phyloP scores from a whole-genome alignment of 2,888 invertebrate genomes.

The Clunio marinus region DNA sequence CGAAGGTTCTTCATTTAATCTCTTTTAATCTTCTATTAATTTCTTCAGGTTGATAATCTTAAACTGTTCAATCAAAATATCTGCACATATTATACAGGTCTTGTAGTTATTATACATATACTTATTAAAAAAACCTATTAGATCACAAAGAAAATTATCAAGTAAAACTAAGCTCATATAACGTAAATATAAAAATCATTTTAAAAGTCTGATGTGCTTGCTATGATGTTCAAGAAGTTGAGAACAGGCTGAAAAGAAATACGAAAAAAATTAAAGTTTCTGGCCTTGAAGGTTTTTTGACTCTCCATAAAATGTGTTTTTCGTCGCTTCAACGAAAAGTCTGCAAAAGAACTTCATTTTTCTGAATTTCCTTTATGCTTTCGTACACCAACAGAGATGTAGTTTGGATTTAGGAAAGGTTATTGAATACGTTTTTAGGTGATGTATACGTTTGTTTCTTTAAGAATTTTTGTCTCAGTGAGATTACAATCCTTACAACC shows the following conservation, averaged over 20 bases:
- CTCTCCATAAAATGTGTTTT: background rate
- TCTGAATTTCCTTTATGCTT: conserved; percentile 35
- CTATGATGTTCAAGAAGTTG: background rate
- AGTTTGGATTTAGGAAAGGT: background rate
- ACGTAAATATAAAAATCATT: too few species aligned
- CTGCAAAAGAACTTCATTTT: conserved; percentile 34
- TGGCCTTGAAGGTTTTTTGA: conserved; percentile 34
- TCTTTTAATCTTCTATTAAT: too few species aligned
- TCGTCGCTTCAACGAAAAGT: conserved; percentile 24
- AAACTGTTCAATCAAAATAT: too few species aligned
- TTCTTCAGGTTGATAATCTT: too few species aligned
- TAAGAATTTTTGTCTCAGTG: too few species aligned
- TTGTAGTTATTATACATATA: too few species aligned
- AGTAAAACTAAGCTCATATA: background rate
- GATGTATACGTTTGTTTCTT: too few species aligned
- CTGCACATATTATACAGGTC: too few species aligned
- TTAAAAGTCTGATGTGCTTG: background rate
- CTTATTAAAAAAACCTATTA: background rate
- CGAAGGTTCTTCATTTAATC: too few species aligned
- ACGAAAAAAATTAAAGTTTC: conserved; percentile 20
- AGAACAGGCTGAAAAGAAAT: background rate
- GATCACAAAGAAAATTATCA: background rate
- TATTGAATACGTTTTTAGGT: too few species aligned
- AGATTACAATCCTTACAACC: too few species aligned
- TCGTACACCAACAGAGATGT: background rate